These are phyloP conservation scores for Corythoichthys intestinalis DNA, from an alignment of 2,113 vertebrate species.

Conservation along the genomic window DNA sequence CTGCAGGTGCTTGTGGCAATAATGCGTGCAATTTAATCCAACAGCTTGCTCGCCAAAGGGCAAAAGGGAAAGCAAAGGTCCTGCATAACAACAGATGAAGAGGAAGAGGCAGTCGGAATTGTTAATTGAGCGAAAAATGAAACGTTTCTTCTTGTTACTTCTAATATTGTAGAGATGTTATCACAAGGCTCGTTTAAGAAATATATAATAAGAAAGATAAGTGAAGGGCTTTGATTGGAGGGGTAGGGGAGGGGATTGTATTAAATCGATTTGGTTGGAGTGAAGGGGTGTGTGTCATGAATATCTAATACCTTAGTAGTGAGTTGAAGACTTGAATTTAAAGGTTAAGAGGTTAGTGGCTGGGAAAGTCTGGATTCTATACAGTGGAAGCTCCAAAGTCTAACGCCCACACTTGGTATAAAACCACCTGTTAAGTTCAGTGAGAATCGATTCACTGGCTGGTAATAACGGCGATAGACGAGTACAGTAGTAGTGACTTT, in stretches of 20 bases:
- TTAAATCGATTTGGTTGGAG: background rate
- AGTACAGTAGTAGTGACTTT: no score
- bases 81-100: background rate
- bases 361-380: background rate
- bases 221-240: background rate
- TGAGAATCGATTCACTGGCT: no score
- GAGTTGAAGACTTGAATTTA: background rate
- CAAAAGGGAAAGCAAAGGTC: background rate
- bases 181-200: background rate
- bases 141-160: background rate
- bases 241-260: background rate
- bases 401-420: background rate
- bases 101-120: background rate
- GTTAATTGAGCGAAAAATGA: background rate
- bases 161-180: background rate
- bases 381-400: slow-evolving; percentile 4
- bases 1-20: background rate
- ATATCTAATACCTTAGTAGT: background rate
- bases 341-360: background rate
- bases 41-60: background rate
- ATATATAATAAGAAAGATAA: background rate
- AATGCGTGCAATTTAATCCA: background rate
- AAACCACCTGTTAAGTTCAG: background rate
- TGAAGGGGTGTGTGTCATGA: background rate
- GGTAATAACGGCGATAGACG: no score